These are phyloP conservation scores for Clostera curtula DNA, from an alignment of 2,888 invertebrate species.

Conservation along the genomic window DNA sequence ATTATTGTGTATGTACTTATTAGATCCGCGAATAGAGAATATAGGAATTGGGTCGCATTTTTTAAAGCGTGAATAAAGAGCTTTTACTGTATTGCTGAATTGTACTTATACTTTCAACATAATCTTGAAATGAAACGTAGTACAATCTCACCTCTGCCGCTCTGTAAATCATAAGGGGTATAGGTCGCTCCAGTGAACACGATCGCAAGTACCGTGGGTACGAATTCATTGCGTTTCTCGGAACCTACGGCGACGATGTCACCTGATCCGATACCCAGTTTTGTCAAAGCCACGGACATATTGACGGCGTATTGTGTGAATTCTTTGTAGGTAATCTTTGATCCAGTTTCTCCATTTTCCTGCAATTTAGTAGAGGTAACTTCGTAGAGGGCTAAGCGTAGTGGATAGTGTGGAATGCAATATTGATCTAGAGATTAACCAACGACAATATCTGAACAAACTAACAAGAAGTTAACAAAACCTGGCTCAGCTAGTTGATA, in stretches of 20 bases:
- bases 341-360: slow-evolving; percentile 72
- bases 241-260: slow-evolving; percentile 75
- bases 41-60: too few relatives aligned
- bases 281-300: slow-evolving; percentile 64
- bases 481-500: too few relatives aligned
- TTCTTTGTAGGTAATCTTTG: slow-evolving; percentile 64
- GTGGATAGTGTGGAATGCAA: not conserved
- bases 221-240: slow-evolving; percentile 75
- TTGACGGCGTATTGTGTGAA: slow-evolving; percentile 68
- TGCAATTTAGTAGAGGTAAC: slow-evolving; percentile 26
- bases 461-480: too few relatives aligned
- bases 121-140: too few relatives aligned
- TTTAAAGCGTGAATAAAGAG: too few relatives aligned
- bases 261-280: slow-evolving; percentile 60
- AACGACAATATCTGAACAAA: not conserved
- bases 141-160: slow-evolving; percentile 39
- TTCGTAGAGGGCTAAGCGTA: not conserved
- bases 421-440: not conserved
- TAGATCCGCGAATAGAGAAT: too few relatives aligned
- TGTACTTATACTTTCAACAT: too few relatives aligned
- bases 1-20: too few relatives aligned
- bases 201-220: slow-evolving; percentile 65
- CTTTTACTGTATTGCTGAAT: too few relatives aligned
- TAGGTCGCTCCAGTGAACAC: slow-evolving; percentile 55
- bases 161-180: slow-evolving; percentile 39